Conservation (phyloP, 2,888 invertebrate species). For the Synanthedon formicaeformis region DNA sequence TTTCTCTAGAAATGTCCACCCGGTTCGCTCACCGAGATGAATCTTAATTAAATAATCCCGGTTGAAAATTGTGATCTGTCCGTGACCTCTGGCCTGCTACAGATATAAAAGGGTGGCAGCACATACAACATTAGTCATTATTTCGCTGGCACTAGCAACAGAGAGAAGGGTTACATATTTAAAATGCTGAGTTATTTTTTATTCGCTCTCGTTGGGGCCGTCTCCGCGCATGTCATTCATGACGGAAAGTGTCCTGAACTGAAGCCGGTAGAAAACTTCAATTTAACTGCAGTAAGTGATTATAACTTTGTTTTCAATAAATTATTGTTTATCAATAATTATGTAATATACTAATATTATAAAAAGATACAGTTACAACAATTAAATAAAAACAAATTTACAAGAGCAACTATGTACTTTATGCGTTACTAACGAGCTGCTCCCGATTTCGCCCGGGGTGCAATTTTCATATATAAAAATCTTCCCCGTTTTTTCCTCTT, state of each 20-base stretch:
- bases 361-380: too few relatives aligned
- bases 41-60: conserved; percentile 35
- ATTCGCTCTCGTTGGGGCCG: conserved; percentile 30
- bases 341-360: too few relatives aligned
- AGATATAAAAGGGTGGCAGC: conserved; percentile 35
- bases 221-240: conserved; percentile 31
- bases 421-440: too few relatives aligned
- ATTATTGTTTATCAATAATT: not conserved
- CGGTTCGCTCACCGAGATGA: conserved; percentile 12
- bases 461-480: too few relatives aligned
- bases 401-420: too few relatives aligned
- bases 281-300: conserved; percentile 29
- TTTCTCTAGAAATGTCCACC: conserved; percentile 18
- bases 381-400: too few relatives aligned
- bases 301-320: not conserved
- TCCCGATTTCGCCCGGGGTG: too few relatives aligned
- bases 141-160: conserved; percentile 20
- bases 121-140: conserved; percentile 20
- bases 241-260: conserved; percentile 42
- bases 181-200: conserved; percentile 36
- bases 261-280: conserved; percentile 42
- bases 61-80: conserved; percentile 30
- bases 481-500: too few relatives aligned
- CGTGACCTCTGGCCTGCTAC: conserved; percentile 34
- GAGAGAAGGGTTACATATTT: not conserved